phyloP scores from a whole-genome alignment of 2,888 invertebrate species.

The Nomada fucata region DNA sequence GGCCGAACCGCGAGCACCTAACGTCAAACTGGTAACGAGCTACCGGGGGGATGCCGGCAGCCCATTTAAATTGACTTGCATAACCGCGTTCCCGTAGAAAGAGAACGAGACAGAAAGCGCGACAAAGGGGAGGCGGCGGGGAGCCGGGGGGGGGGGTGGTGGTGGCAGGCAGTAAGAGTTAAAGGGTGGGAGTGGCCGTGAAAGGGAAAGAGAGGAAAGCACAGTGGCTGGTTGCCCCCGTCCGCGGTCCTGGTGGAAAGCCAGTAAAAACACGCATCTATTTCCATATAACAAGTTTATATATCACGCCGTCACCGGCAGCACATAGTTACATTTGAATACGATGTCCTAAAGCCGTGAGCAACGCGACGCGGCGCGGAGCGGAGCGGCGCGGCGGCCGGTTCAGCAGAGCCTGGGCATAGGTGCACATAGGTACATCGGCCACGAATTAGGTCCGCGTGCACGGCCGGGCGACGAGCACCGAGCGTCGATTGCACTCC shows the following conservation, averaged over 20 bases:
- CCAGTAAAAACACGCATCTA: constrained; percentile 84
- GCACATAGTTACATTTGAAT: constrained; percentile 84
- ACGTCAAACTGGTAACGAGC: constrained; percentile 73
- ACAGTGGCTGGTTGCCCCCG: constrained; percentile 24
- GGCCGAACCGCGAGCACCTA: constrained; percentile 56
- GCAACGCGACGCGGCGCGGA: constrained; percentile 57
- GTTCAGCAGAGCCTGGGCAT: constrained; percentile 26
- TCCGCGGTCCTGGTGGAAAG: constrained; percentile 74
- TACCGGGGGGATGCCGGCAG: constrained; percentile 50
- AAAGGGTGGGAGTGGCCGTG: neutral
- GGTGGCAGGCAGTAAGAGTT: no score
- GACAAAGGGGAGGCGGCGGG: neutral
- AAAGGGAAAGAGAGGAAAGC: neutral
- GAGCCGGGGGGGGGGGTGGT: neutral
- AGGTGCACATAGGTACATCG: constrained; percentile 62
- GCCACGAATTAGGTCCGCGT: constrained; percentile 65
- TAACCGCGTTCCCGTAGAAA: constrained; percentile 72
- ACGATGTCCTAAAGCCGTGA: constrained; percentile 78
- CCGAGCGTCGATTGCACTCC: constrained; percentile 64
- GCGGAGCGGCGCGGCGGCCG: constrained; percentile 33
- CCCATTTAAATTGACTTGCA: constrained; percentile 82
- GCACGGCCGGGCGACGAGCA: constrained; percentile 52
- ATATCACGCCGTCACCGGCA: constrained; percentile 83
- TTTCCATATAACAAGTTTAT: constrained; percentile 84
- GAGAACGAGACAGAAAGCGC: constrained; percentile 7